Evolutionary conservation across 2,113 vertebrate genomes (phyloP), one percentile per base, ranked within the genome.

Genomic region (Caretta caretta): DNA sequence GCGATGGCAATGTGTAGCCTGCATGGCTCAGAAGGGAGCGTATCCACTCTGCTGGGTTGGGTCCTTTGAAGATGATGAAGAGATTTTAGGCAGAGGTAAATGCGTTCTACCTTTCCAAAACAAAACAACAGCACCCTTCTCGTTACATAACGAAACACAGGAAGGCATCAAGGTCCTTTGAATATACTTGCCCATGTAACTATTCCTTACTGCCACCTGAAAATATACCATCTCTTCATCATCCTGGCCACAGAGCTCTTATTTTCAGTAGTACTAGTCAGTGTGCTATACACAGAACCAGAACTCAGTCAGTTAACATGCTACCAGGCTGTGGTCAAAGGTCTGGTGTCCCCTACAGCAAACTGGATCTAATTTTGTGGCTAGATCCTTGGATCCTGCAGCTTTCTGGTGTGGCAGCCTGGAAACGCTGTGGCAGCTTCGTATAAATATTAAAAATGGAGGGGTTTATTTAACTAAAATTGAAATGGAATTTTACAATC

Each of bases 281-380:
- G 65, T 38, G n/a, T 10, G 5, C 19, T 20, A 22, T 5, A 38
- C 50, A 50, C 54, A 53, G 42, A 48, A 48, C 27, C 0, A 0
- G 3, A 80, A 20, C 6, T 54, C 0, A 0, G 31, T 57, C 78
- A 86, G n/a, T 79, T 86, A 42, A 0, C 1, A 3, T 0, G 0
- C 20, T 38, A 2, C 9, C 48, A 93, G 50, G 5, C 16, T 48
- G 24, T n/a, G 24, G n/a, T 31, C 51, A 83, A 62, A 31, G 19
- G 20, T 51, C 11, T 83, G 92, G 24, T n/a, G 56, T 65, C 51
- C 42, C n/a, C 29, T 69, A 90, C 57, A 53, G 57, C 76, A 86
- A 89, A 62, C 27, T 46, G 20, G 83, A 25, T 80, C 79, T 0
- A 0, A 12, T 31, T 0, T 0, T 6, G 1, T 8, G 75, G 9